Percentiles rank a stretch among this genome's conserved stretches.
Evolutionary conservation across 1,140 invertebrate species (phyloP).

Genomic region (Lasioglossum baleicum): DNA sequence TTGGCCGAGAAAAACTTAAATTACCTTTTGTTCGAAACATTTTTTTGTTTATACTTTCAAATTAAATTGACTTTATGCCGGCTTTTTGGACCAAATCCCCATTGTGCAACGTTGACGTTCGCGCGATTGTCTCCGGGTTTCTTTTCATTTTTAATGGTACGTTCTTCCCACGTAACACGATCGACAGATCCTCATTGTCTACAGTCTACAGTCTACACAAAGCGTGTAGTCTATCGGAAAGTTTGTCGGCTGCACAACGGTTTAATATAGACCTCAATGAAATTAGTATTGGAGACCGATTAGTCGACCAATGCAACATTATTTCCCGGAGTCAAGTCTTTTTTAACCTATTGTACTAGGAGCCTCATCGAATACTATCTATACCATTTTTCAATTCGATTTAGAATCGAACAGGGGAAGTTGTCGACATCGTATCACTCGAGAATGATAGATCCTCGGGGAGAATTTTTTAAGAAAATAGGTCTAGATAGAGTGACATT

Average conservation of each 20-base stretch:
- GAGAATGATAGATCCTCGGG: too few relatives aligned
- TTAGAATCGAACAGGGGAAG: too few relatives aligned
- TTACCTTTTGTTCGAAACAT: too few relatives aligned
- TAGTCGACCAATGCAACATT: slow-evolving; percentile 2
- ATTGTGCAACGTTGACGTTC: neutral
- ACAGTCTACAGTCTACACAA: neutral
- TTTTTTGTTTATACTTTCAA: too few relatives aligned
- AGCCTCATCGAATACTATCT: too few relatives aligned
- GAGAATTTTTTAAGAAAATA: too few relatives aligned
- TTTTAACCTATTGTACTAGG: neutral
- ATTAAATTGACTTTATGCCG: too few relatives aligned
- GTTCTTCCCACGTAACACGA: neutral
- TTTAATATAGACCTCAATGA: slow-evolving; percentile 15
- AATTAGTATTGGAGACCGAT: neutral
- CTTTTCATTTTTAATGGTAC: neutral
- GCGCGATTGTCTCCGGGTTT: neutral
- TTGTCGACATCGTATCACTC: too few relatives aligned
- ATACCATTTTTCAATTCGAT: too few relatives aligned
- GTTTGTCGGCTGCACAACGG: slow-evolving; percentile 24
- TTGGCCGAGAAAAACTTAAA: too few relatives aligned
- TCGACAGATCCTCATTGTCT: neutral
- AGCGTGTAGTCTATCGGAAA: slow-evolving; percentile 3
- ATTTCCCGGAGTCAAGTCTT: neutral
- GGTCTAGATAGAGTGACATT: too few relatives aligned
- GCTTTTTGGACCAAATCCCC: too few relatives aligned